phyloP scores from a whole-genome alignment of 1,140 invertebrate species.

The Orussus abietinus region DNA sequence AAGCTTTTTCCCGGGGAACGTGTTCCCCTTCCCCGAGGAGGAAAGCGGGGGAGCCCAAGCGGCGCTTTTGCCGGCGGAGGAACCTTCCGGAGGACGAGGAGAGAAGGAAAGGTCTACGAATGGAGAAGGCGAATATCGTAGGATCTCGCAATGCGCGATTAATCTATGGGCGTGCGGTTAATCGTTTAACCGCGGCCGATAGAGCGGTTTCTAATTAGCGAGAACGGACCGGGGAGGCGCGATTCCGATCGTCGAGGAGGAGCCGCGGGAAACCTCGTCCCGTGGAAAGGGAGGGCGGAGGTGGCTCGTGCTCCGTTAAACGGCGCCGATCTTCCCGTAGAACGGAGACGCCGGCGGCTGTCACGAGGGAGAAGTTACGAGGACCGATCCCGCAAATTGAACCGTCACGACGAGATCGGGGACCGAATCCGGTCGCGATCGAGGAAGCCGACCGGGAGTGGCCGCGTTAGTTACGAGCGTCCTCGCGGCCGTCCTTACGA shows the following conservation, averaged over 20 bases:
- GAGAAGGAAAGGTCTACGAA: too few species aligned
- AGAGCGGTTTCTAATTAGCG: conserved; percentile 46
- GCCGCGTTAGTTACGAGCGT: conserved; percentile 17
- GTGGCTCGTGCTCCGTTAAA: too few species aligned
- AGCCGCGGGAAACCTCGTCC: conserved; percentile 21
- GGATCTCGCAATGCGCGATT: conserved; percentile 23
- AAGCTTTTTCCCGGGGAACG: too few species aligned
- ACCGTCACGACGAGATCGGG: conserved; percentile 23
- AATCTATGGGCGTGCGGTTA: conserved; percentile 37
- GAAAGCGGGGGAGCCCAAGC: too few species aligned
- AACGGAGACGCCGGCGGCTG: too few species aligned
- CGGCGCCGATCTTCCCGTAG: too few species aligned
- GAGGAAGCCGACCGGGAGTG: conserved; percentile 6
- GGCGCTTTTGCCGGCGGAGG: too few species aligned
- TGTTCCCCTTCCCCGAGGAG: too few species aligned
- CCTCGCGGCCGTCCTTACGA: conserved; percentile 3
- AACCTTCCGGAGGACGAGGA: too few species aligned
- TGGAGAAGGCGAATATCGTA: too few species aligned
- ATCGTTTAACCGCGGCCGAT: conserved; percentile 38
- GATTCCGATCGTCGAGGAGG: conserved; percentile 37
- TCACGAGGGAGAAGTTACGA: conserved; percentile 22
- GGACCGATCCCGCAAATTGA: conserved; percentile 28
- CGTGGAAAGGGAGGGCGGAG: background rate
- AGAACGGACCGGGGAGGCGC: conserved; percentile 32
- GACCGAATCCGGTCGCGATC: conserved; percentile 21